A percentile compares a stretch with the other conserved stretches of the same genome.
These are phyloP conservation scores for Papilio elwesi DNA, from an alignment of 2,888 invertebrate species.

Conservation along the genomic window DNA sequence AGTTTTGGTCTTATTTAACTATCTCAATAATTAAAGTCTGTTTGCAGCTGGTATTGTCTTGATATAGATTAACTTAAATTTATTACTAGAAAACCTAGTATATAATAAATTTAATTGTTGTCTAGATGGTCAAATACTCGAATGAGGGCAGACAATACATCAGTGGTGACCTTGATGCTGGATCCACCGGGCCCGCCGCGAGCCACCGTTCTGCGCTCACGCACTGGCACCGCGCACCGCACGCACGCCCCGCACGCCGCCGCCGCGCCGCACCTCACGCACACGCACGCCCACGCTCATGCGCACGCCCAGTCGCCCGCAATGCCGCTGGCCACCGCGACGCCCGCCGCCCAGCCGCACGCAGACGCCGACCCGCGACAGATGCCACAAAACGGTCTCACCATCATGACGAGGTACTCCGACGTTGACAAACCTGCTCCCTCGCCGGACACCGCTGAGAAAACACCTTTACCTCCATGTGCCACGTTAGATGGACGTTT, in stretches of 20 bases:
- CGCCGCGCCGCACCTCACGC: conserved; percentile 40
- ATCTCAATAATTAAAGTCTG: too few species aligned
- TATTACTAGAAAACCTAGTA: too few species aligned
- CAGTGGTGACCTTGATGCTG: conserved; percentile 94
- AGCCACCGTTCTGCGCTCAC: conserved; percentile 84
- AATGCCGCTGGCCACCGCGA: conserved; percentile 46
- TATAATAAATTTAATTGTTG: background rate
- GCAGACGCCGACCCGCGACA: conserved; percentile 47
- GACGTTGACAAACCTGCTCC: conserved; percentile 63
- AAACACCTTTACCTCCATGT: conserved; percentile 65
- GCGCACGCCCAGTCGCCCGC: conserved; percentile 86
- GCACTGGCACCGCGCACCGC: conserved; percentile 51
- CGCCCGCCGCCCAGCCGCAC: conserved; percentile 54
- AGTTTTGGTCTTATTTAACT: too few species aligned
- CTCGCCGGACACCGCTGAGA: conserved; percentile 51
- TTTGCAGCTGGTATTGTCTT: too few species aligned
- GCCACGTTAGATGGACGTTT: conserved; percentile 67
- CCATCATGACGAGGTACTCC: conserved; percentile 79
- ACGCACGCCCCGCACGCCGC: conserved; percentile 44
- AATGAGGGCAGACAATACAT: conserved; percentile 98
- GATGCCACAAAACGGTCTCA: conserved; percentile 75
- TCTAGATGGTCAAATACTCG: conserved; percentile 91
- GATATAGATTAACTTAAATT: too few species aligned
- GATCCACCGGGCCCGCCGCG: conserved; percentile 94
- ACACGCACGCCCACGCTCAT: conserved; percentile 65